Evolutionary conservation across 1,140 invertebrate species (phyloP).

Genomic region (Ptiloglossa arizonensis): DNA sequence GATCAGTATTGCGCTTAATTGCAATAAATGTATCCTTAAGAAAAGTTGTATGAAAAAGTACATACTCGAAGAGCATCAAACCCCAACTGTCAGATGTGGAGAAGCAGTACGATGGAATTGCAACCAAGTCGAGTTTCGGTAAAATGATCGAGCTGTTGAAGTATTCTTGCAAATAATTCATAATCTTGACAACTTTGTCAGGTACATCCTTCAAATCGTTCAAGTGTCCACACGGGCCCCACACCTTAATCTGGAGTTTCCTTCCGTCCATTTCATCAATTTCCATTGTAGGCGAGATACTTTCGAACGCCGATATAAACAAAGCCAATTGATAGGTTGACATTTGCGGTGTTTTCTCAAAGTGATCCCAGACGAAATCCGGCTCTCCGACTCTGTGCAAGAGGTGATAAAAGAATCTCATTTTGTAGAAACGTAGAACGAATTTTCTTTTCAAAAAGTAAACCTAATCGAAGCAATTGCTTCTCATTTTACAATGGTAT

Average conservation of each 20-base stretch:
- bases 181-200: constrained; percentile 84
- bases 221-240: constrained; percentile 87
- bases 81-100: constrained; percentile 89
- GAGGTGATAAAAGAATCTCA: background rate
- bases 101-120: constrained; percentile 90
- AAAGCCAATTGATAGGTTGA: constrained; percentile 93
- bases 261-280: constrained; percentile 72
- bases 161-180: constrained; percentile 87
- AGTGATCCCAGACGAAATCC: constrained; percentile 85
- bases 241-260: constrained; percentile 84
- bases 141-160: constrained; percentile 88
- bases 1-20: too few relatives aligned
- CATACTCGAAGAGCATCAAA: constrained; percentile 88
- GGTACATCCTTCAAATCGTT: constrained; percentile 85
- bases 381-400: constrained; percentile 72
- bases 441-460: background rate
- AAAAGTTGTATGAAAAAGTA: constrained; percentile 20
- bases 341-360: constrained; percentile 89
- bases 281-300: constrained; percentile 67
- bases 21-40: background rate
- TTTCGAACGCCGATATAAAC: constrained; percentile 88
- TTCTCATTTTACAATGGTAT: too few relatives aligned
- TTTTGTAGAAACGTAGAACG: background rate
- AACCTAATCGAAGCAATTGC: too few relatives aligned
- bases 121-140: constrained; percentile 90